Evolutionary conservation across 2,113 vertebrate species (phyloP).

Genomic region (Heloderma charlesbogerti): DNA sequence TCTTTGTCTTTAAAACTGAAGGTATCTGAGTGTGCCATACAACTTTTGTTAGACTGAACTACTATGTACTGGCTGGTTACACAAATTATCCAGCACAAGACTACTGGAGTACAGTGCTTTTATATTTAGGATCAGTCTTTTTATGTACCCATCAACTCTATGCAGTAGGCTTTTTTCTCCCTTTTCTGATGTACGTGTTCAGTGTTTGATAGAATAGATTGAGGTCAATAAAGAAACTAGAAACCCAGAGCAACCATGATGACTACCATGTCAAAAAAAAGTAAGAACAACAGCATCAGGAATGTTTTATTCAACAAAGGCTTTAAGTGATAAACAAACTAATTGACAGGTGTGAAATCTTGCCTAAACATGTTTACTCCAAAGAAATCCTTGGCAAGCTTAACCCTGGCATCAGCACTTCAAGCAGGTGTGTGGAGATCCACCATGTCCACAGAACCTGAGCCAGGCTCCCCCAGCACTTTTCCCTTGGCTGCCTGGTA

Average conservation of each 20-base stretch:
- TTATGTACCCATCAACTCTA: not conserved
- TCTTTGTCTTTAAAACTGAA: constrained; percentile 9
- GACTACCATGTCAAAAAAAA: not conserved
- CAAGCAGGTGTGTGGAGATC: too few species aligned
- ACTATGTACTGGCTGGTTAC: not conserved
- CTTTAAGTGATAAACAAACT: not conserved
- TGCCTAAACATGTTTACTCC: not conserved
- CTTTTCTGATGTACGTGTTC: not conserved
- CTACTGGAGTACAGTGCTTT: not conserved
- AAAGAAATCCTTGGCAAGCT: not conserved
- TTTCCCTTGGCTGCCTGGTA: too few species aligned
- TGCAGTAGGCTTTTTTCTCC: not conserved
- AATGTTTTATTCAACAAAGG: not conserved
- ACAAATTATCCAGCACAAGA: not conserved
- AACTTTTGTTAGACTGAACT: not conserved
- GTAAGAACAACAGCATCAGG: not conserved
- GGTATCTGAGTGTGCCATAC: not conserved
- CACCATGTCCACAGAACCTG: too few species aligned
- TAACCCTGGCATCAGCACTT: not conserved
- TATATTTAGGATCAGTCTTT: not conserved
- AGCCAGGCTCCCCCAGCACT: too few species aligned
- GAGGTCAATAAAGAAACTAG: not conserved
- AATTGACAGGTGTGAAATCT: too few species aligned
- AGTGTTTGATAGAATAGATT: not conserved
- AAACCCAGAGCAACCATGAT: not conserved